Conservation (phyloP, 2,888 invertebrate genomes). For the Ophion slaviceki region DNA sequence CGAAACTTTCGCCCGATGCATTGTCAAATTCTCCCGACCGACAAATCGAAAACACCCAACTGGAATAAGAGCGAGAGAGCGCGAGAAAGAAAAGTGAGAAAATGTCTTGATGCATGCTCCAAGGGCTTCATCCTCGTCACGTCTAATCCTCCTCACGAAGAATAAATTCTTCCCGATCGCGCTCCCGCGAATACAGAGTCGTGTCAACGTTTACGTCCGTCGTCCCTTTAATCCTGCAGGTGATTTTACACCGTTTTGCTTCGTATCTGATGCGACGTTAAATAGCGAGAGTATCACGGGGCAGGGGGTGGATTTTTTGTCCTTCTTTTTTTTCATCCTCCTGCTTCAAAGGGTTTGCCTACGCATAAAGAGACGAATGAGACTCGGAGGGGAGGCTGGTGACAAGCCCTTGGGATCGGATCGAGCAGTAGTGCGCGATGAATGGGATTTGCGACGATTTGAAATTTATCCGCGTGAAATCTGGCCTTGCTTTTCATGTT, state of each 20-base stretch:
- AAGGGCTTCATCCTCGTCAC: not conserved
- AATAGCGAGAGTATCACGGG: constrained; percentile 66
- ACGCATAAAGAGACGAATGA: constrained; percentile 49
- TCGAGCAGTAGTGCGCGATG: constrained; percentile 76
- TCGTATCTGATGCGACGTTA: constrained; percentile 77
- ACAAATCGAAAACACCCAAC: not conserved
- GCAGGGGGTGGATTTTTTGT: constrained; percentile 56
- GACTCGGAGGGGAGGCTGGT: constrained; percentile 39
- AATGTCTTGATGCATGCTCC: not conserved
- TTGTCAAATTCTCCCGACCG: not conserved
- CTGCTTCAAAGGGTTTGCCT: constrained; percentile 64
- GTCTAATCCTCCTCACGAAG: constrained; percentile 14
- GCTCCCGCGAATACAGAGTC: constrained; percentile 19
- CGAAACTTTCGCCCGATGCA: not conserved
- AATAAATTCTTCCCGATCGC: constrained; percentile 32
- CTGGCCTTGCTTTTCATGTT: constrained; percentile 60
- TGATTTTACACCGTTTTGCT: constrained; percentile 80
- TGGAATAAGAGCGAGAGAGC: not conserved
- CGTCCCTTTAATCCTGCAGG: constrained; percentile 67
- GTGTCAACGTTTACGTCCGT: constrained; percentile 19
- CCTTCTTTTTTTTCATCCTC: constrained; percentile 22
- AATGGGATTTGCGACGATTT: constrained; percentile 81
- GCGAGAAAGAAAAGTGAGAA: not conserved
- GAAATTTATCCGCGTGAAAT: constrained; percentile 82
- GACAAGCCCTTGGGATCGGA: constrained; percentile 67